Base-by-base conservation (phyloP, 1,140 invertebrate species). In the Oryctes rhinoceros region DNA sequence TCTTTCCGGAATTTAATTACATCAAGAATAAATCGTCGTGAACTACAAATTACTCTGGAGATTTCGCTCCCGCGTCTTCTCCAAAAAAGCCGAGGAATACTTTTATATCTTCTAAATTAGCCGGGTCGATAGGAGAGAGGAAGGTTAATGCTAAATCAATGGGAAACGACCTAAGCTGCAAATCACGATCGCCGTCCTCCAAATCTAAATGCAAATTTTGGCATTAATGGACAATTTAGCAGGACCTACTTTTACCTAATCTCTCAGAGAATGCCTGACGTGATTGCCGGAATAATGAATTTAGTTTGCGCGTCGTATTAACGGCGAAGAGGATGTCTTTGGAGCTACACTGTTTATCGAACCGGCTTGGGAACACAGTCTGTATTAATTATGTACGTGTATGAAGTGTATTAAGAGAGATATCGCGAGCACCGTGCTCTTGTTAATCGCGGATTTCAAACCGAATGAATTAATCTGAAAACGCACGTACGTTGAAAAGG, bases 231-330 rank as follows among this genome's bases (percentile, higher is more conserved):
- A 71, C 65, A 71, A 71, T 71, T 71, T 71, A 37, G 65, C 65
- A 59, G 65, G 65, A 71, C 65, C 65, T 71, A 71, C 65, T 71
- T 71, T 71, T 71, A 71, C 65, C 20, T 71, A 71, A 71, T 71
- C 65, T 71, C 65, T 24, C 20, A 24, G 65, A 20, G 65, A 71
- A 37, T 24, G 65, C 65, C 10, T 71, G 65, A 71, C 65, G 65
- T 71, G 65, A 71, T 71, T 71, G 65, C 65, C 24, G 65, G 65
- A 71, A 37, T 71, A 71, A 71, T 71, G 65, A 71, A 71, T 71
- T 71, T 71, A 71, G 24, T 71, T 71, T 24, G 24, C 65, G 65
- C 24, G 65, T 24, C 18, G 65, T 71, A 71, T 71, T 71, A 71
- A 24, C 13, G 20, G 65, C 15, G 18, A 59, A 71, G 65, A 71